Percentiles rank a stretch among this genome's conserved stretches.
phyloP scores from a whole-genome alignment of 2,888 invertebrate genomes.

The Euphydryas editha region DNA sequence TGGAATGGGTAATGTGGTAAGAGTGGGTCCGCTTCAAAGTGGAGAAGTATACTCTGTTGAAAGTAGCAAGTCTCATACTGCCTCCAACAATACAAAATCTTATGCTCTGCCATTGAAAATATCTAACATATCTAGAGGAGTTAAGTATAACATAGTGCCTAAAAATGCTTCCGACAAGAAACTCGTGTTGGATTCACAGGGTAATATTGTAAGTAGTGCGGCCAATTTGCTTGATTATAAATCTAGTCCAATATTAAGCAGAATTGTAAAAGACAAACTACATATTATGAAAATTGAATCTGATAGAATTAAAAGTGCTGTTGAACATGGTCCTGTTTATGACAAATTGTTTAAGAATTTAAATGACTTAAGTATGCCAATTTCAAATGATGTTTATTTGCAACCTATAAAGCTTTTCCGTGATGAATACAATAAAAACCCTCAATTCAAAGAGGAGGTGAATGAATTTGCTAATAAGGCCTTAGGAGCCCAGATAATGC shows the following conservation, averaged over 20 bases:
- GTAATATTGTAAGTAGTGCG: constrained; percentile 78
- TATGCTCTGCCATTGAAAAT: constrained; percentile 78
- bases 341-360: constrained; percentile 83
- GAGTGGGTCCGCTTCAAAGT: constrained; percentile 82
- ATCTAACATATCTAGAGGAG: constrained; percentile 74
- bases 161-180: constrained; percentile 80
- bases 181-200: constrained; percentile 74
- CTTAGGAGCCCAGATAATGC: constrained; percentile 73
- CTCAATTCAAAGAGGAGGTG: constrained; percentile 82
- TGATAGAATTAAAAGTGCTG: constrained; percentile 83
- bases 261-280: constrained; percentile 78
- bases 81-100: constrained; percentile 60
- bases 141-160: constrained; percentile 78
- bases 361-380: constrained; percentile 78
- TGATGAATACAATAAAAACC: constrained; percentile 80
- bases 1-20: constrained; percentile 88
- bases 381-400: constrained; percentile 79
- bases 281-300: constrained; percentile 81
- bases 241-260: constrained; percentile 76
- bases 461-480: constrained; percentile 78
- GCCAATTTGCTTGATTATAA: constrained; percentile 78
- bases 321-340: constrained; percentile 84
- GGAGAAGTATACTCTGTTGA: constrained; percentile 75
- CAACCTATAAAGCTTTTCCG: constrained; percentile 82
- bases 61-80: constrained; percentile 68